A percentile compares a stretch with the other conserved stretches of the same genome.
These are phyloP conservation scores for Hycleus phaleratus DNA, from an alignment of 1,140 invertebrate genomes.

Conservation along the genomic window DNA sequence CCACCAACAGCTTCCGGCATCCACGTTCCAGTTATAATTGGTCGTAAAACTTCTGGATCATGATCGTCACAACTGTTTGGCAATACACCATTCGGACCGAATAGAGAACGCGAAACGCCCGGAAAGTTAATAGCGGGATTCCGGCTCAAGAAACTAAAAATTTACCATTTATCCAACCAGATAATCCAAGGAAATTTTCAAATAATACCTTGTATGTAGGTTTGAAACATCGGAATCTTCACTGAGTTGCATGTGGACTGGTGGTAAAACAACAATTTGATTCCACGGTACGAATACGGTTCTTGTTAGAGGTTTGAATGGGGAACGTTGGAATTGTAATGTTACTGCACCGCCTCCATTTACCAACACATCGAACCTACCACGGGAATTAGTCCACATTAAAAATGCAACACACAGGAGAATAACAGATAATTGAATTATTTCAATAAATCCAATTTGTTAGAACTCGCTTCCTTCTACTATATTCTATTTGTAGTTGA, in stretches of 20 bases:
- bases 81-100: conserved; percentile 46
- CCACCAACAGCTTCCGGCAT: conserved; percentile 78
- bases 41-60: conserved; percentile 71
- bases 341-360: conserved; percentile 98
- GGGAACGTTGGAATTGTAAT: conserved; percentile 88
- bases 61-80: conserved; percentile 71
- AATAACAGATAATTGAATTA: conserved; percentile 16
- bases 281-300: conserved; percentile 94
- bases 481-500: neutral
- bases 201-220: conserved; percentile 45
- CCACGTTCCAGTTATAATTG: conserved; percentile 78
- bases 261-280: conserved; percentile 84
- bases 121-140: conserved; percentile 52
- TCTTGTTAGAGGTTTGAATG: conserved; percentile 77
- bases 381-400: conserved; percentile 1
- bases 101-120: conserved; percentile 50
- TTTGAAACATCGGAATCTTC: conserved; percentile 58
- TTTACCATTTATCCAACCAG: neutral
- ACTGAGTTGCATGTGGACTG: conserved; percentile 77
- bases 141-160: conserved; percentile 19
- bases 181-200: neutral
- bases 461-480: too few relatives aligned
- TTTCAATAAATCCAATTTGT: conserved; percentile 10
- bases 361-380: conserved; percentile 95
- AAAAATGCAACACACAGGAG: conserved; percentile 14